Evolutionary conservation across 2,888 invertebrate species (phyloP), one percentile per base, ranked within the genome.

Genomic region (Lepidonotus clava): DNA sequence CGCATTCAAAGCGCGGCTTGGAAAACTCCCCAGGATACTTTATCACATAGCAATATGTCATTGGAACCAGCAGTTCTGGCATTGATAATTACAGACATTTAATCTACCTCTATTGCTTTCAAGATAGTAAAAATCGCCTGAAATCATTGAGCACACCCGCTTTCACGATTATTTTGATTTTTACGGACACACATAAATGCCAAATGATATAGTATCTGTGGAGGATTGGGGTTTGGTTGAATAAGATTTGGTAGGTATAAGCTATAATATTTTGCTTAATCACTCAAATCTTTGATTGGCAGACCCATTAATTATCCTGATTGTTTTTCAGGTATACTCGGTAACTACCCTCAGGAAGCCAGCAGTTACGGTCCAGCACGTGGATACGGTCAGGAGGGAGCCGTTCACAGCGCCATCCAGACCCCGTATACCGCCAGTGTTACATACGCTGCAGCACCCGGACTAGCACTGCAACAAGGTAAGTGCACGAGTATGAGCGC

Each of bases 291-390:
- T 34, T 38, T 1, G 36, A 38, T 76, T 76, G 21, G 1, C 5
- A 40, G 36, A 14, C 18, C 6, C 6, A 11, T 4, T 34, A 36
- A n/a, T 34, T 38, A 6, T 76, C 8, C 38, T 76, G 1, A n/a
- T 76, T 76, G 32, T 36, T 14, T 76, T 84, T 34, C 32, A 85
- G 85, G 85, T 24, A 40, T 76, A 24, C 36, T 85, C 4, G 85
- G 85, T 24, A 85, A 71, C 46, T 85, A 85, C 40, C 76, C 85
- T 2, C 85, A 85, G 76, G 85, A 85, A 36, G 71, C 85, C 24
- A 85, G 85, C 34, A 85, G 85, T 36, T 85, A 85, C 32, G 85
- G 85, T 5, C 85, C 85, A 6, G 46, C 85, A 11, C 41, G 85
- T 18, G 38, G 53, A 18, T 85, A 40, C 38, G 83, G 46, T 0